These are phyloP conservation scores for Papilio protenor DNA, from an alignment of 2,888 invertebrate species.

Conservation along the genomic window DNA sequence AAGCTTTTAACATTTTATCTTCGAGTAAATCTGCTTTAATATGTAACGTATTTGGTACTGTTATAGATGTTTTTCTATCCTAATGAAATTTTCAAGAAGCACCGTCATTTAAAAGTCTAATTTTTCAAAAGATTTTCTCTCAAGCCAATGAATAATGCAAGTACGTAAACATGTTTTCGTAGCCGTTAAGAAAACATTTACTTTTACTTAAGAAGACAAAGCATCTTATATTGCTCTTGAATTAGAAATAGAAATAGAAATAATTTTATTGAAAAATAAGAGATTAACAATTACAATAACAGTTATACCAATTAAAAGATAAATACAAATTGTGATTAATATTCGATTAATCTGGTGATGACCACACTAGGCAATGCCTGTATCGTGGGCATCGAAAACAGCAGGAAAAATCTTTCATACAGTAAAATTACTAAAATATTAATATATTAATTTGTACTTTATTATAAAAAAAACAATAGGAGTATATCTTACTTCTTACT, in stretches of 20 bases:
- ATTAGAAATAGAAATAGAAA: too few relatives aligned
- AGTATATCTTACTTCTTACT: background rate
- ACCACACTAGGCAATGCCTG: too few relatives aligned
- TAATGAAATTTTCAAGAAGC: constrained; percentile 12
- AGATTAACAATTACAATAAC: too few relatives aligned
- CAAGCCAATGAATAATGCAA: constrained; percentile 4
- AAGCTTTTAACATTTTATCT: background rate
- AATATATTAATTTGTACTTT: background rate
- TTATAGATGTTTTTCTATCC: constrained; percentile 8
- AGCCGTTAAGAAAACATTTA: constrained; percentile 8
- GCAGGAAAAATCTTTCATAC: too few relatives aligned
- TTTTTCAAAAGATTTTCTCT: constrained; percentile 21
- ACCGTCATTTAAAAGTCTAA: constrained; percentile 21
- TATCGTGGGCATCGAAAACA: too few relatives aligned
- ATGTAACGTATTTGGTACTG: background rate
- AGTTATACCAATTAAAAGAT: too few relatives aligned
- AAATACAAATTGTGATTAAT: too few relatives aligned
- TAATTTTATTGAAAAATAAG: too few relatives aligned
- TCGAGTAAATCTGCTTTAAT: background rate
- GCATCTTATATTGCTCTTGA: background rate
- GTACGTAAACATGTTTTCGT: constrained; percentile 17
- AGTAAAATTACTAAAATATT: too few relatives aligned
- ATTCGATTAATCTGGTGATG: too few relatives aligned
- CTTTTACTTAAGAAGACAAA: constrained; percentile 13
- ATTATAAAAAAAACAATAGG: background rate